phyloP scores from a whole-genome alignment of 92 coral and sea anemone species.

The Umimayanthus chanpuru region DNA sequence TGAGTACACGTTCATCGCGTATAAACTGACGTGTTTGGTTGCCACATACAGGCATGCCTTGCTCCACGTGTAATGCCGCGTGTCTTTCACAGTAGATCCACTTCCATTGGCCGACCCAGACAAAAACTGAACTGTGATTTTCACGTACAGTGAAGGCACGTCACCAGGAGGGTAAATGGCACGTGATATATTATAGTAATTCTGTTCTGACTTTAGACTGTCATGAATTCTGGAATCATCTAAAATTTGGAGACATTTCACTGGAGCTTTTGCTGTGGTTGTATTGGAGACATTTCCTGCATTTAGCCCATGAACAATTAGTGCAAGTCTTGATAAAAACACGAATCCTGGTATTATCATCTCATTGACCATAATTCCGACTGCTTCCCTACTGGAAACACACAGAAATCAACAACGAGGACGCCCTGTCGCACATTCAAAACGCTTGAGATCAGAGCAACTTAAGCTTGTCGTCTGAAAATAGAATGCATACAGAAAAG shows the following conservation, averaged over 20 bases:
- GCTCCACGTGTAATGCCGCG: conserved; percentile 2
- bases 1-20: neutral
- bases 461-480: too few species aligned
- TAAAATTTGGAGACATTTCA: neutral
- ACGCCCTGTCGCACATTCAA: too few species aligned
- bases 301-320: too few species aligned
- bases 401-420: too few species aligned
- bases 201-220: neutral
- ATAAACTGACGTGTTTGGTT: neutral
- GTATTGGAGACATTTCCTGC: too few species aligned
- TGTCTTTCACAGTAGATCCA: neutral
- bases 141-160: neutral
- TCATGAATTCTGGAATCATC: neutral
- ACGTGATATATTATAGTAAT: neutral
- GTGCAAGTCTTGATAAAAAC: too few species aligned
- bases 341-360: too few species aligned
- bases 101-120: neutral
- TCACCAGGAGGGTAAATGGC: neutral
- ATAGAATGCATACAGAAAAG: too few species aligned
- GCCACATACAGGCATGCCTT: conserved; percentile 12
- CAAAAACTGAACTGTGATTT: neutral
- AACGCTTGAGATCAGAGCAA: too few species aligned
- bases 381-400: too few species aligned
- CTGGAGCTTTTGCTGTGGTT: too few species aligned
- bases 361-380: too few species aligned